Conservation (phyloP, 2,888 invertebrate species). For the Schrankia costaestrigalis region DNA sequence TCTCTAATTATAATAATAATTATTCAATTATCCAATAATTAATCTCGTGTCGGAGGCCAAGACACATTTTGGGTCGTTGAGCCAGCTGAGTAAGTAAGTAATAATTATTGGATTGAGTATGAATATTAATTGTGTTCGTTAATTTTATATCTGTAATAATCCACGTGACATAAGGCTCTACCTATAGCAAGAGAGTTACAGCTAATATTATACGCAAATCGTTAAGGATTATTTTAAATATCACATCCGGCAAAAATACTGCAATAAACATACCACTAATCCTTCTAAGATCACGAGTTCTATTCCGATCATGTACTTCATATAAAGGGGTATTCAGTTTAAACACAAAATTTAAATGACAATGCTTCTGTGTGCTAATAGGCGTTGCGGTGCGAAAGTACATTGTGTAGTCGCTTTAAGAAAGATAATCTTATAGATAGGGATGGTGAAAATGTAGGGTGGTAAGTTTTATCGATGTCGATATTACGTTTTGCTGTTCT, state of each 20-base stretch:
- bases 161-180: no score
- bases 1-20: no score
- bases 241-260: constrained; percentile 30
- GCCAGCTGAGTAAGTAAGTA: no score
- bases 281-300: constrained; percentile 38
- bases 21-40: no score
- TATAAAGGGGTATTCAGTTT: constrained; percentile 53
- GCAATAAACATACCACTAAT: constrained; percentile 28
- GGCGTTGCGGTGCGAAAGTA: constrained; percentile 72
- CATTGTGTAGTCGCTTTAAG: constrained; percentile 52
- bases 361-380: constrained; percentile 65
- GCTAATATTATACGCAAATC: no score
- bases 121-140: no score
- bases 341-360: constrained; percentile 73
- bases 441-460: constrained; percentile 16
- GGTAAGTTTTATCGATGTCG: constrained; percentile 11
- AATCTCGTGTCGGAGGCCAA: no score
- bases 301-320: constrained; percentile 44
- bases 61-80: no score
- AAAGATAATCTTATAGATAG: constrained; percentile 57
- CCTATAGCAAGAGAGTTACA: no score
- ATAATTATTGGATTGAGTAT: no score
- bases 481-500: no score
- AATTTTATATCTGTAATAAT: no score
- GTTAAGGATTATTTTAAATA: constrained; percentile 12